Base-by-base conservation (phyloP, 2,113 vertebrate genomes). In the Pongo abelii region DNA sequence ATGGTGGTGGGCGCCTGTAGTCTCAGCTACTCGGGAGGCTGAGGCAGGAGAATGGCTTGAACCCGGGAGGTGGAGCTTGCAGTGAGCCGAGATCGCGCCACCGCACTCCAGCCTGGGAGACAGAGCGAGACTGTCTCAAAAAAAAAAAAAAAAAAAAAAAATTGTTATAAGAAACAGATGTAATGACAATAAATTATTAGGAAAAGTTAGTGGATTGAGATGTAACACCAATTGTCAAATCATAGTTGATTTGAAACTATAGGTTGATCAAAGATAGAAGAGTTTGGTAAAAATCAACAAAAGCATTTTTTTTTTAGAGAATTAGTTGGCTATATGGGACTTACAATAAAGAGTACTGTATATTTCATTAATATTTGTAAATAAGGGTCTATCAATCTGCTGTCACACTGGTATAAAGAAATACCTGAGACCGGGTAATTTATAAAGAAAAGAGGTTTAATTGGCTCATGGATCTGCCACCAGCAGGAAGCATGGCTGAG, bases 341-440 rank as follows among this genome's bases (percentile, higher is more conserved):
- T 83, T 48, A 18, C 10, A 38, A 50, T 84, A 46, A 85, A 43
- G 4, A 84, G 14, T 55, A 79, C 30, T 74, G 25, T 22, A 30
- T 72, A 13, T 80, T 94, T 87, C 79, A 48, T 79, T 72, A 72
- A 50, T 69, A 35, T 61, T 95, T 90, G 3, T 16, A 80, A 90
- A 89, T 64, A 80, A 23, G 12, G 61, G 27, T 13, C 2, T 64
- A 64, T 64, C 4, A 64, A 30, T 64, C 61, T 64, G 27, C 61
- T 30, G 12, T 64, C 0, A 0, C 27, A 64, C 27, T 64, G 61
- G 5, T 30, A 64, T 64, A 64, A 64, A 32, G 61, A 64, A 64
- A 64, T 64, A 64, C 2, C 12, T 64, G 61, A 64, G 27, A 64
- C 27, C 0, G 12, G 27, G 61, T 30, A 30, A 14, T 64, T 64